Evolutionary conservation across 2,113 vertebrate genomes (phyloP), one percentile per base, ranked within the genome.

Genomic region (Lycocorax pyrrhopterus): DNA sequence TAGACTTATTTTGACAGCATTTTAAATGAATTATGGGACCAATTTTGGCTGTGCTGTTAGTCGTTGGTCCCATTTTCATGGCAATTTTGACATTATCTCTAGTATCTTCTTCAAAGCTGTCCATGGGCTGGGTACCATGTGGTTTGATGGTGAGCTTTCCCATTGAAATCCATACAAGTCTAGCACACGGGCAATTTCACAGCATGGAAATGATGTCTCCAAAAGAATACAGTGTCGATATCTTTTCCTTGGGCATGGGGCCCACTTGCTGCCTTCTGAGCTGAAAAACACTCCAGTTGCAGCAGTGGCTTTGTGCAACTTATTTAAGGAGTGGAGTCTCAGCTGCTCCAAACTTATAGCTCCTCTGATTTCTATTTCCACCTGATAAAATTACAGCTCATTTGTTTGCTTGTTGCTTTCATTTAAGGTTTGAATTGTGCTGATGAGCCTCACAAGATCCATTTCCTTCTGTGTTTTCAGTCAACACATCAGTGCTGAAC

Each of bases 401-500:
- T 94, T 93, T 92, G 49, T 94, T 96, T 92, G 76, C 93, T 96
- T 92, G 84, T 95, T 94, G 94, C 64, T 89, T 95, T 89, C 64
- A 60, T 92, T 94, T 87, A 84, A 89, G 84, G 53, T 89, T 74
- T 96, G 93, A 96, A 97, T 89, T 58, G 89, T 92, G 93, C 89
- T 97, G 89, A 96, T 96, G 93, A 94, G 87, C 84, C 56, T 89
- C 64, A 84, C 39, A 95, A 72, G 84, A 87, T 87, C 77, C 33
- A 39, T 77, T 92, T 93, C 64, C 83, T 89, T 87, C 80, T 63
- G 33, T 7, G 12, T 44, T 47, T 87, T 94, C 80, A 52, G 44
- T 67, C 0, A 1, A 35, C 46, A 17, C 29, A 25, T 17, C 1
- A 12, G n/a, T 60, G 73, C 68, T 90, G 41, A 75, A 46, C 7